Conservation (phyloP, 2,113 vertebrate species). For the Oreocharis arfaki region DNA sequence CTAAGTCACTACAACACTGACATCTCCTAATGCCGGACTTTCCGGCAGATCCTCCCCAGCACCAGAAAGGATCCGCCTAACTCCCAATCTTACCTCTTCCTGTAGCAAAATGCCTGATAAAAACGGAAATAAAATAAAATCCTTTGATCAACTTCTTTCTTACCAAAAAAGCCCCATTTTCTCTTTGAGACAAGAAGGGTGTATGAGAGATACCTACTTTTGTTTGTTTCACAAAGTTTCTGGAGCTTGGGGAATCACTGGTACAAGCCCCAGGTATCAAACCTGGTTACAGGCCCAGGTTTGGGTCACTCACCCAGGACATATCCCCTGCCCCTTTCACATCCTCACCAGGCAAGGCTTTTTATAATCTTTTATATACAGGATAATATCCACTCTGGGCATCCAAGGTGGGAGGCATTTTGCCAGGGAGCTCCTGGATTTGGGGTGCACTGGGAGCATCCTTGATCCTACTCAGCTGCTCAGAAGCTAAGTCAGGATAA, state of each 20-base stretch:
- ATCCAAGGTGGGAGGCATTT: background rate
- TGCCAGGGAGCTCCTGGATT: background rate
- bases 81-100: background rate
- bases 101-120: background rate
- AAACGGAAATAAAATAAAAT: background rate
- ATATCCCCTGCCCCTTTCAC: background rate
- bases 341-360: background rate
- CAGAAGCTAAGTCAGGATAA: background rate
- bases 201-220: background rate
- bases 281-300: background rate
- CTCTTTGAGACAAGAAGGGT: background rate
- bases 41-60: background rate
- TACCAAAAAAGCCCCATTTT: background rate
- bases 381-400: background rate
- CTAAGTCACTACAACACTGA: background rate
- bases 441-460: rapidly evolving
- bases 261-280: too few species aligned
- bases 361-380: background rate
- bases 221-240: background rate
- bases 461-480: background rate
- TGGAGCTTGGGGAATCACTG: background rate
- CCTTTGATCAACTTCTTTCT: background rate
- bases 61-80: background rate
- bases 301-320: background rate
- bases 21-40: background rate